A percentile compares a stretch with the other conserved stretches of the same genome.
phyloP scores from a whole-genome alignment of 2,113 vertebrate species.

The Xenopus laevis region DNA sequence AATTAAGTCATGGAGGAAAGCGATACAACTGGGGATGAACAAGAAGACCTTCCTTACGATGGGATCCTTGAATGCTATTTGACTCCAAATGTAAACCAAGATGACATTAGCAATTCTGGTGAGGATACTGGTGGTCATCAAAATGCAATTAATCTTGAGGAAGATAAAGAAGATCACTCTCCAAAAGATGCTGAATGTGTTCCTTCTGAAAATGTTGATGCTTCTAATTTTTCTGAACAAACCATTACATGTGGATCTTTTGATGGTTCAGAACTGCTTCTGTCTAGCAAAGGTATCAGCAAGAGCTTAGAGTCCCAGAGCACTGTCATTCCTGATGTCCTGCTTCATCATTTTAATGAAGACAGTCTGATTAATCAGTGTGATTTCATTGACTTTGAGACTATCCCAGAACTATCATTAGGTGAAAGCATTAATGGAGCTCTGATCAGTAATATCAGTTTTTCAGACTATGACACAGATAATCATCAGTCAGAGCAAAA shows the following conservation, averaged over 20 bases:
- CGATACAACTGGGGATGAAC: slow-evolving; percentile 68
- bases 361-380: slow-evolving; percentile 59
- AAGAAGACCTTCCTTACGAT: slow-evolving; percentile 75
- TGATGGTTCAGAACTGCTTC: not conserved
- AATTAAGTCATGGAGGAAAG: slow-evolving; percentile 48
- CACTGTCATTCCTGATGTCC: slow-evolving; percentile 61
- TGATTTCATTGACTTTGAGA: slow-evolving; percentile 72
- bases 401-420: slow-evolving; percentile 73
- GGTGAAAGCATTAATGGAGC: slow-evolving; percentile 70
- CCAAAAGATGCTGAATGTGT: no score
- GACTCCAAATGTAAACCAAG: not conserved
- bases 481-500: not conserved
- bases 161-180: no score
- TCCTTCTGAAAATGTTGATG: not conserved
- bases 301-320: slow-evolving; percentile 23
- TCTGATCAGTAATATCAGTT: slow-evolving; percentile 26
- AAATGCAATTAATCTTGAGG: no score
- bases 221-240: slow-evolving; percentile 19
- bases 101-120: not conserved
- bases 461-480: not conserved
- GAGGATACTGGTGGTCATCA: not conserved
- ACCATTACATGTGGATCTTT: not conserved
- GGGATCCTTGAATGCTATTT: slow-evolving; percentile 47
- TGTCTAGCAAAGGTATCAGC: not conserved
- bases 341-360: slow-evolving; percentile 69